A percentile compares a stretch with the other conserved stretches of the same genome.
Conservation (phyloP, 2,113 vertebrate genomes). For the Fregetta grallaria region DNA sequence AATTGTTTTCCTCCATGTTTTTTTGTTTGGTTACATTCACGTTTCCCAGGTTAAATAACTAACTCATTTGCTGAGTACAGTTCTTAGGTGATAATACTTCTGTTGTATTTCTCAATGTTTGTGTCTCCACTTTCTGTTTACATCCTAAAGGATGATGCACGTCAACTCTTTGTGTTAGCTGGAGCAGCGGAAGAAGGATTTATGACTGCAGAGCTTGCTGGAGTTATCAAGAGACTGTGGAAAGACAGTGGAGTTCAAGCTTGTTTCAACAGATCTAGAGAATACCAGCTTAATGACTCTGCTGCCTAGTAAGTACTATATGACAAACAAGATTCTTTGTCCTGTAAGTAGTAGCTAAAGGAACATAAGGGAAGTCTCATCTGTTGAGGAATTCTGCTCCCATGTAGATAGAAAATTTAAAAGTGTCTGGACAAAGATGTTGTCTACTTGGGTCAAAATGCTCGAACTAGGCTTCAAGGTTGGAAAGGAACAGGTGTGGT, state of each 20-base stretch:
- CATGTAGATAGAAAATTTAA: background rate
- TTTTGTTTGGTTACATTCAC: background rate
- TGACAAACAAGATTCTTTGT: background rate
- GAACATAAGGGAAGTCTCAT: background rate
- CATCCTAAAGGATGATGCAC: constrained; percentile 89
- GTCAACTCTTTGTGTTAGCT: constrained; percentile 95
- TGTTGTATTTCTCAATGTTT: background rate
- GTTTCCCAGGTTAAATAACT: background rate
- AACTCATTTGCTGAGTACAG: background rate
- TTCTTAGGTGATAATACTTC: background rate
- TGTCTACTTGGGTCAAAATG: background rate
- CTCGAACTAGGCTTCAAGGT: background rate
- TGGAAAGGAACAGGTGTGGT: background rate
- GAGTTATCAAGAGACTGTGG: constrained; percentile 96
- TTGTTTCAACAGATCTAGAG: constrained; percentile 95
- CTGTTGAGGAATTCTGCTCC: background rate
- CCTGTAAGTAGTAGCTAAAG: background rate
- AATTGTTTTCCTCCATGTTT: background rate
- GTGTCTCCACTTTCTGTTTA: background rate
- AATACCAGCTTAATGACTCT: constrained; percentile 98
- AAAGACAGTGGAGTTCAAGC: constrained; percentile 93
- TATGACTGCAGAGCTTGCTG: constrained; percentile 95
- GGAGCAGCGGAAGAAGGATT: constrained; percentile 97
- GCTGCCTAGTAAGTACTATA: constrained; percentile 91
- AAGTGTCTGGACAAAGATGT: background rate